Conservation (phyloP, 2,797 vertebrate species). For the Mico argentatus region DNA sequence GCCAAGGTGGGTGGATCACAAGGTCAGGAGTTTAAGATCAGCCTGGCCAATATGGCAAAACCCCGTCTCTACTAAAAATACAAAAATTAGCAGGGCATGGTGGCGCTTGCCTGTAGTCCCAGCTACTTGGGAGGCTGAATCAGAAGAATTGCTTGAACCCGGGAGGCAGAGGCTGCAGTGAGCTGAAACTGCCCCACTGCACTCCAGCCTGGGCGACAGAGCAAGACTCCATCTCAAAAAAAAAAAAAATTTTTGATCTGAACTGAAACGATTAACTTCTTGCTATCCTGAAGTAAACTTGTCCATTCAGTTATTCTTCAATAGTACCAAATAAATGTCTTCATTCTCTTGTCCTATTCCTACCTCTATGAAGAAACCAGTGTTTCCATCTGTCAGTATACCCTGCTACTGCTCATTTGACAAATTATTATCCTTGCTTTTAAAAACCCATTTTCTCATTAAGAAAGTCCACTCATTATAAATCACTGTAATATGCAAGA, state of each 20-base stretch:
- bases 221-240: too few species aligned
- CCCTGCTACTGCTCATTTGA: background rate
- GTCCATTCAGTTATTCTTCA: background rate
- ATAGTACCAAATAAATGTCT: background rate
- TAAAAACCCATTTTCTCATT: background rate
- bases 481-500: background rate
- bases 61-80: too few species aligned
- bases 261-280: background rate
- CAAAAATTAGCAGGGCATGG: too few species aligned
- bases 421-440: background rate
- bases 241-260: background rate
- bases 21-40: too few species aligned
- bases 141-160: too few species aligned
- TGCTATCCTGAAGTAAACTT: background rate
- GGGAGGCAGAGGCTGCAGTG: too few species aligned
- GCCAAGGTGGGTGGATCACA: too few species aligned
- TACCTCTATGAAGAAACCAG: background rate
- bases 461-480: background rate
- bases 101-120: too few species aligned
- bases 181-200: too few species aligned
- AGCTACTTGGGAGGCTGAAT: too few species aligned
- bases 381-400: background rate
- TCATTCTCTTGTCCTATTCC: background rate
- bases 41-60: too few species aligned
- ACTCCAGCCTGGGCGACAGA: too few species aligned